Conservation (phyloP, 2,113 vertebrate genomes). For the Ia io region DNA sequence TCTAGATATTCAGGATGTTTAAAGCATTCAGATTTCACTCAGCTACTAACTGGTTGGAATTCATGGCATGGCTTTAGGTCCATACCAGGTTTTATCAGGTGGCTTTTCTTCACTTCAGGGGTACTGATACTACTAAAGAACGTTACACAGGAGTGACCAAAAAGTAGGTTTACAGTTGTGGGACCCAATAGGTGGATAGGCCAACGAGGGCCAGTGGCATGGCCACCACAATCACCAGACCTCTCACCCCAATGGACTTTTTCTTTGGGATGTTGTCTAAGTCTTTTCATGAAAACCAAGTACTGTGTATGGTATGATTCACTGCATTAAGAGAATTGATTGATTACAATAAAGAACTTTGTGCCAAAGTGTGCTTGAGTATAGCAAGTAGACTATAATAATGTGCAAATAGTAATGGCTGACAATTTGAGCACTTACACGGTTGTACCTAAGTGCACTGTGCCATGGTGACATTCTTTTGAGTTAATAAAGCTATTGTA, state of each 20-base stretch:
- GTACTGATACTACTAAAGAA: too few relatives aligned
- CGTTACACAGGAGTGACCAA: background rate
- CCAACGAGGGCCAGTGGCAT: background rate
- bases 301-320: background rate
- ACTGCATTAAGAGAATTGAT: background rate
- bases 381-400: background rate
- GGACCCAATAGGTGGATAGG: background rate
- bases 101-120: background rate
- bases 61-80: background rate
- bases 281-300: background rate
- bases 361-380: background rate
- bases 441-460: background rate
- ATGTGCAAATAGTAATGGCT: background rate
- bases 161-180: background rate
- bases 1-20: background rate
- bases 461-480: background rate
- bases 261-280: background rate
- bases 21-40: background rate
- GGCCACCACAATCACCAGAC: background rate
- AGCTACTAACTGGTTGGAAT: background rate
- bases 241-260: background rate
- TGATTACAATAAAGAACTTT: background rate
- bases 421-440: background rate
- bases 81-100: background rate
- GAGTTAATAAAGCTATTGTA: background rate